phyloP scores from a whole-genome alignment of 2,113 vertebrate species.

The Semnopithecus entellus region DNA sequence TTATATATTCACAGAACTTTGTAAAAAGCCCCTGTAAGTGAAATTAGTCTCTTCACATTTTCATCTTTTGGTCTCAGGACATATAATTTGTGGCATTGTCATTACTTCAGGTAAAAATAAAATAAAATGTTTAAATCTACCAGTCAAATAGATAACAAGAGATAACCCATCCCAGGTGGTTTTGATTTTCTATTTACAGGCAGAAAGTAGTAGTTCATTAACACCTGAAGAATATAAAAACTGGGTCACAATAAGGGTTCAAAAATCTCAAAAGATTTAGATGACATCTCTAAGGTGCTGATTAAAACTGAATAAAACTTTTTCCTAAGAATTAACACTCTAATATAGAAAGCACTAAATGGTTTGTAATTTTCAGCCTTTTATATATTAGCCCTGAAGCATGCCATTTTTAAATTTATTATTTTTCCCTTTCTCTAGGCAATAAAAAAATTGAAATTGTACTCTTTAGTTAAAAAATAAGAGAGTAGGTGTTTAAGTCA shows the following conservation, averaged over 20 bases:
- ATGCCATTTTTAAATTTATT: not conserved
- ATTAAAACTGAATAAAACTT: slow-evolving; percentile 62
- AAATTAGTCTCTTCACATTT: slow-evolving; percentile 22
- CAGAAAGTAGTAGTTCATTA: slow-evolving; percentile 52
- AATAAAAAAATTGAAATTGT: slow-evolving; percentile 26
- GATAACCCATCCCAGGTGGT: slow-evolving; percentile 4
- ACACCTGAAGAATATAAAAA: slow-evolving; percentile 41
- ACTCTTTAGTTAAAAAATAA: not conserved
- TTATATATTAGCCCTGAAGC: not conserved
- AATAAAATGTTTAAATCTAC: slow-evolving; percentile 10
- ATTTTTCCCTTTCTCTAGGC: not conserved
- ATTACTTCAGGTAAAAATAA: slow-evolving; percentile 22
- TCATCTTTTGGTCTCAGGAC: slow-evolving; percentile 32
- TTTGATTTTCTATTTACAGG: slow-evolving; percentile 49
- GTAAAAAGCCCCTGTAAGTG: not conserved
- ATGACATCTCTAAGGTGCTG: not conserved
- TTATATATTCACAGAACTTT: not conserved
- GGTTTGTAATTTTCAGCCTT: slow-evolving; percentile 24
- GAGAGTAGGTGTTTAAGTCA: slow-evolving; percentile 32
- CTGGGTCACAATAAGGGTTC: not conserved
- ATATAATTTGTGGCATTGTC: slow-evolving; percentile 32
- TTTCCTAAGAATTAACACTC: slow-evolving; percentile 38
- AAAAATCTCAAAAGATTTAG: slow-evolving; percentile 49
- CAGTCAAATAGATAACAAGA: slow-evolving; percentile 11
- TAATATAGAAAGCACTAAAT: slow-evolving; percentile 17